Percentiles rank a stretch among this genome's conserved stretches.
Conservation (phyloP, 2,113 vertebrate genomes). For the Anhinga rufa region DNA sequence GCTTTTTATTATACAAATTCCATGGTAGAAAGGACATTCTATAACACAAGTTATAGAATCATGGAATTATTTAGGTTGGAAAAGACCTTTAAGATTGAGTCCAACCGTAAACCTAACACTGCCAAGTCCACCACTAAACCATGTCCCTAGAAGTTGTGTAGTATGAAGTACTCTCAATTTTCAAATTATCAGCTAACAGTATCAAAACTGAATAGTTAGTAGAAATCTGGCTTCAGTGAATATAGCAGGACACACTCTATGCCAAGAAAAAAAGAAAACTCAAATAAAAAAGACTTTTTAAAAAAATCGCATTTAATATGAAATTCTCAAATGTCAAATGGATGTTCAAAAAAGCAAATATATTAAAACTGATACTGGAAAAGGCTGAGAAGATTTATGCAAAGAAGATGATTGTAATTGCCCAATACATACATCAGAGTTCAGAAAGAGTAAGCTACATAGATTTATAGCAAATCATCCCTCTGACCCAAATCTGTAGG, state of each 20-base stretch:
- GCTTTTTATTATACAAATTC: background rate
- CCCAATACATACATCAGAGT: background rate
- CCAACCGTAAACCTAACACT: background rate
- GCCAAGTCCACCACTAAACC: background rate
- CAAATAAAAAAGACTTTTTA: background rate
- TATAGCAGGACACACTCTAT: background rate
- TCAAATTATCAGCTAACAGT: background rate
- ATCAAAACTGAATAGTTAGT: background rate
- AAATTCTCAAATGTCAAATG: background rate
- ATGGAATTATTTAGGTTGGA: background rate
- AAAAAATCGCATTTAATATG: background rate
- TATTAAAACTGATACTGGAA: background rate
- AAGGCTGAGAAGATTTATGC: background rate
- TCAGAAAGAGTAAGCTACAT: background rate
- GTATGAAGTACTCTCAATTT: background rate
- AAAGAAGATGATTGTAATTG: background rate
- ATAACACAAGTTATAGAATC: background rate
- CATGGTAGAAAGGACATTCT: background rate
- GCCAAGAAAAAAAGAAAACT: background rate
- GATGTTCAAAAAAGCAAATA: background rate
- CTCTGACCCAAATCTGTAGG: background rate
- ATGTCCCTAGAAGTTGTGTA: background rate
- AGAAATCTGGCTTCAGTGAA: background rate
- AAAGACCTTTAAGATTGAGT: background rate
- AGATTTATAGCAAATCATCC: background rate